phyloP scores from a whole-genome alignment of 92 coral and sea anemone genomes.

The Paragorgia papillata region DNA sequence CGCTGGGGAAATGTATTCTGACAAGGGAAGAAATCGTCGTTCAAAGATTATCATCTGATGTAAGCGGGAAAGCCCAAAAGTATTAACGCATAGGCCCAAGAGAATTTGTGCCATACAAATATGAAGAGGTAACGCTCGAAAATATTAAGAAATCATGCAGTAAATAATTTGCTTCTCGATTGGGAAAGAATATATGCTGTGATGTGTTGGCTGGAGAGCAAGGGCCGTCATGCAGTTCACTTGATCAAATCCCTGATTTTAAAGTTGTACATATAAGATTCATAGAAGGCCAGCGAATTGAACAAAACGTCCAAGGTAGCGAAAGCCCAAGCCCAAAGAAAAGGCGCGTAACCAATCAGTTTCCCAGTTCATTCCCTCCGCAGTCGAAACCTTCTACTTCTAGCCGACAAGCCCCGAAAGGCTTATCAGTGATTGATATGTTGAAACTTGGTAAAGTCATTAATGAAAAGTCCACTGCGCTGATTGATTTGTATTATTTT shows the following conservation, averaged over 20 bases:
- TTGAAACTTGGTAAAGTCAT: not conserved
- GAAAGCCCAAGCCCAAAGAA: not conserved
- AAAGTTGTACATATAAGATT: conserved; percentile 4
- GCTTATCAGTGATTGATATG: not conserved
- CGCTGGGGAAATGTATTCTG: not conserved
- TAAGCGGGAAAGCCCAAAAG: conserved; percentile 16
- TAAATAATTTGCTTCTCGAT: not conserved
- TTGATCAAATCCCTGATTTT: not conserved
- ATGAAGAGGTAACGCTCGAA: conserved; percentile 1
- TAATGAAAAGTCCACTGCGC: not conserved
- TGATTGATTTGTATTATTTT: conserved; percentile 39
- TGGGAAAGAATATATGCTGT: conserved; percentile 5
- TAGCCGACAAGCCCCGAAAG: not conserved
- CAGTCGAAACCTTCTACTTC: not conserved
- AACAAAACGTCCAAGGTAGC: not conserved
- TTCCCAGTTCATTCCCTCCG: not conserved
- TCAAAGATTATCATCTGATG: conserved; percentile 25
- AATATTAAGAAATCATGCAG: conserved; percentile 10
- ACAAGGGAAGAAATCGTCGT: conserved; percentile 2
- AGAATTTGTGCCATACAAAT: conserved; percentile 12
- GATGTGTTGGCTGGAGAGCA: conserved; percentile 14
- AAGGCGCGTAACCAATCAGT: not conserved
- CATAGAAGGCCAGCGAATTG: not conserved
- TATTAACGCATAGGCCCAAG: not conserved
- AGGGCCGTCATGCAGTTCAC: conserved; percentile 6